Base-by-base conservation (phyloP, 2,888 invertebrate genomes). In the Oscheius sp. region DNA sequence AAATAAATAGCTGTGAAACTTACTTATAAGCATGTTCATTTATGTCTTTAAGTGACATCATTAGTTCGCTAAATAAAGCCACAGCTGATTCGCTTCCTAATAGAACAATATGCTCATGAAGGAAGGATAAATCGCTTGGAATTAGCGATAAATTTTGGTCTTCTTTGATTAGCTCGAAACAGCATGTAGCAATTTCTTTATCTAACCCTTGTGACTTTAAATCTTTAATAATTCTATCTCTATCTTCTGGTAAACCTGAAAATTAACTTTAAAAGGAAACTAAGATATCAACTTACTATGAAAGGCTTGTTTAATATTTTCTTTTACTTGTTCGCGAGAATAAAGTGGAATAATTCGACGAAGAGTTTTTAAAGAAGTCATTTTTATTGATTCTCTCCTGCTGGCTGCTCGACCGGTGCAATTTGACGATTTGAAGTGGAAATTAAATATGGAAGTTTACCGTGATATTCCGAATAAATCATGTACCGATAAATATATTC, bases 21-120 rank as follows among this genome's bases (percentile, higher is more conserved):
- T n/a, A n/a, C n/a, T n/a, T n/a, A n/a, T n/a, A n/a, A 50, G 15
- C 6, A 50, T 15, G 33, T 34, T 55, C 5, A 17, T 20, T 2
- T 8, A 10, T n/a, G 2, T 2, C 42, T 10, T 34, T 3, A 5
- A 61, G 6, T n/a, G 29, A 27, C 4, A 15, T 17, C 17, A 61
- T 17, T 23, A 45, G 15, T 23, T 45, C 23, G 17, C 42, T 34
- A 31, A 61, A 25, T n/a, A 39, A 17, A 1, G 25, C 20, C 1
- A 61, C 25, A n/a, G 37, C n/a, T n/a, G 37, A 23, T 27, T 61
- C 61, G 39, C 20, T n/a, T 23, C 61, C 61, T 2, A 61, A n/a
- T n/a, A 61, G 45, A 23, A 31, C 15, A 37, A 61, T 20, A 17
- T 37, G 42, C 6, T 45, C 45, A 12, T 42, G 61, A 6, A 61